Percentiles rank a stretch among this genome's conserved stretches.
Conservation (phyloP, 2,888 invertebrate species). For the Allophyes oxyacanthae region DNA sequence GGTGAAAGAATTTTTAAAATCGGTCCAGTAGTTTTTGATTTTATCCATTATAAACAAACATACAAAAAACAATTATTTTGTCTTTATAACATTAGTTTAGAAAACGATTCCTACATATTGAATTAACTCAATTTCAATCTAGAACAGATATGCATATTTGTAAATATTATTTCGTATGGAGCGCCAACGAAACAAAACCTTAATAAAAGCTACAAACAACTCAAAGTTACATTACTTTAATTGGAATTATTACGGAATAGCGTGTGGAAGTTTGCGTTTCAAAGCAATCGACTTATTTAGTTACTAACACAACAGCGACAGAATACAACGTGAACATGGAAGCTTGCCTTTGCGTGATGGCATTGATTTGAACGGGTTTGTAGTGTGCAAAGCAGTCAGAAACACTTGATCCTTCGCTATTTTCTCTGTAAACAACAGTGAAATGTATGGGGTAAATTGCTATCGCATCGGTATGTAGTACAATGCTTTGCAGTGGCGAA, state of each 20-base stretch:
- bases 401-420: slow-evolving; percentile 71
- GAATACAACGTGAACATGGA: slow-evolving; percentile 17
- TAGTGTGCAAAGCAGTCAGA: slow-evolving; percentile 80
- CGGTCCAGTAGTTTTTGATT: too few species aligned
- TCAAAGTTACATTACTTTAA: slow-evolving; percentile 42
- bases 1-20: too few species aligned
- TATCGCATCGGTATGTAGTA: slow-evolving; percentile 8
- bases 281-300: slow-evolving; percentile 13
- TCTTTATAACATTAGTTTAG: too few species aligned
- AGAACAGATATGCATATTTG: too few species aligned
- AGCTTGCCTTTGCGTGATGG: slow-evolving; percentile 79
- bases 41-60: too few species aligned
- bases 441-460: slow-evolving; percentile 16
- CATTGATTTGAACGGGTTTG: slow-evolving; percentile 78
- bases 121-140: too few species aligned
- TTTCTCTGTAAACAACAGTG: slow-evolving; percentile 70
- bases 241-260: slow-evolving; percentile 45
- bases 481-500: too few species aligned
- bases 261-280: slow-evolving; percentile 38
- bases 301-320: slow-evolving; percentile 24
- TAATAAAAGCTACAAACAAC: slow-evolving; percentile 21
- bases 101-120: too few species aligned
- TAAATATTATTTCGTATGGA: too few species aligned
- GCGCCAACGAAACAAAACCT: too few species aligned
- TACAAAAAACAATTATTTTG: too few species aligned